Evolutionary conservation across 1,140 invertebrate species (phyloP).

Genomic region (Drosophila arawakana): DNA sequence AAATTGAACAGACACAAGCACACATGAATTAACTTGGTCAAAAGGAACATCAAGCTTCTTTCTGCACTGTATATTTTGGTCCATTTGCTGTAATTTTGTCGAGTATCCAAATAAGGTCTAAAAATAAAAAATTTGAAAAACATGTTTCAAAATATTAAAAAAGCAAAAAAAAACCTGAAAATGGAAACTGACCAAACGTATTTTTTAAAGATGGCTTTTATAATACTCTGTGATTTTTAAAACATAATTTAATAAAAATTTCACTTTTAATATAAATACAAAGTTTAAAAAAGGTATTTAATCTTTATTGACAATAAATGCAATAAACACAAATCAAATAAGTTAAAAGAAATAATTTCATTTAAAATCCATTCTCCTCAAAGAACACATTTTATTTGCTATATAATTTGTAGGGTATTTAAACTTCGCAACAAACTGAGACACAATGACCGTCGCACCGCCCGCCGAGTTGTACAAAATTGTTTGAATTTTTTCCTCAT

Average conservation of each 20-base stretch:
- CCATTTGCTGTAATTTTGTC: conserved; percentile 38
- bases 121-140: conserved; percentile 1
- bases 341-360: no score
- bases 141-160: conserved; percentile 16
- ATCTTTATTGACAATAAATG: no score
- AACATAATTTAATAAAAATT: no score
- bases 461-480: conserved; percentile 36
- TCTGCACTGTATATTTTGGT: conserved; percentile 24
- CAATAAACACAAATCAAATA: no score
- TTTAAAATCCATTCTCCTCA: no score
- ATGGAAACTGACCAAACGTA: conserved; percentile 1
- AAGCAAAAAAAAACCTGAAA: conserved; percentile 15
- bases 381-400: no score
- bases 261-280: no score
- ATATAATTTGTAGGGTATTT: not conserved
- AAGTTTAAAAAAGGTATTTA: no score
- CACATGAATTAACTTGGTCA: conserved; percentile 27
- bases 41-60: conserved; percentile 19
- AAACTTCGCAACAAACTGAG: not conserved
- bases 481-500: conserved; percentile 75
- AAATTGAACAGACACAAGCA: conserved; percentile 36
- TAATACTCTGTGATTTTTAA: not conserved
- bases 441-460: conserved; percentile 28
- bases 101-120: conserved; percentile 33
- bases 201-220: not conserved